Percentiles rank a stretch among this genome's conserved stretches.
Evolutionary conservation across 2,113 vertebrate genomes (phyloP).

Genomic region (Ursus arctos): DNA sequence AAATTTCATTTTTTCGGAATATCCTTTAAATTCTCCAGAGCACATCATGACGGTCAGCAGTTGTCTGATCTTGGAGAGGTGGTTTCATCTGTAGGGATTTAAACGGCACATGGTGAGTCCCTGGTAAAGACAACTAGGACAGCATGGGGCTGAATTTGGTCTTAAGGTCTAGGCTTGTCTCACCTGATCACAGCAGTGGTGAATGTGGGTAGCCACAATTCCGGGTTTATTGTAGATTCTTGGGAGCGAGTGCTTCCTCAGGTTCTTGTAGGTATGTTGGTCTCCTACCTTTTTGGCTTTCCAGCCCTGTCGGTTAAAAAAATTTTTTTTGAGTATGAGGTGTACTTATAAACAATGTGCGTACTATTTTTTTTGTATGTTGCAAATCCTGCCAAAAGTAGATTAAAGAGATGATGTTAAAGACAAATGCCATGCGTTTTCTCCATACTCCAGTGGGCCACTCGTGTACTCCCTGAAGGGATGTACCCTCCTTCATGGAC

Average conservation of each 20-base stretch:
- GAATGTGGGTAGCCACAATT: neutral
- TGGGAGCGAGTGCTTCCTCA: neutral
- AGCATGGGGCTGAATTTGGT: neutral
- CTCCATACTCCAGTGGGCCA: neutral
- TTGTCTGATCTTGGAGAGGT: neutral
- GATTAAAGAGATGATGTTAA: neutral
- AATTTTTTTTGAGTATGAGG: neutral
- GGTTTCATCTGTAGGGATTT: conserved; percentile 6
- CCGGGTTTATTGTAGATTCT: neutral
- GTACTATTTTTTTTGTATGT: neutral
- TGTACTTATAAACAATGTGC: neutral
- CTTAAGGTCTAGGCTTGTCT: neutral
- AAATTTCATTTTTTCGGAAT: neutral
- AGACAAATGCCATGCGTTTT: neutral
- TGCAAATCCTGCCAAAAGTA: neutral
- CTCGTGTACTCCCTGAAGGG: neutral
- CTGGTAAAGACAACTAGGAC: neutral
- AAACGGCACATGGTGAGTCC: neutral
- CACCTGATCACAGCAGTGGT: neutral
- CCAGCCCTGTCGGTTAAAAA: neutral
- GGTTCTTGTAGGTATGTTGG: neutral
- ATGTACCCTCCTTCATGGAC: neutral
- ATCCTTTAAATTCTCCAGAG: neutral
- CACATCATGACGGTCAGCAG: neutral
- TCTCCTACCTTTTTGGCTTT: neutral